These are phyloP conservation scores for Mobula birostris DNA, from an alignment of 2,113 vertebrate genomes.

Conservation along the genomic window DNA sequence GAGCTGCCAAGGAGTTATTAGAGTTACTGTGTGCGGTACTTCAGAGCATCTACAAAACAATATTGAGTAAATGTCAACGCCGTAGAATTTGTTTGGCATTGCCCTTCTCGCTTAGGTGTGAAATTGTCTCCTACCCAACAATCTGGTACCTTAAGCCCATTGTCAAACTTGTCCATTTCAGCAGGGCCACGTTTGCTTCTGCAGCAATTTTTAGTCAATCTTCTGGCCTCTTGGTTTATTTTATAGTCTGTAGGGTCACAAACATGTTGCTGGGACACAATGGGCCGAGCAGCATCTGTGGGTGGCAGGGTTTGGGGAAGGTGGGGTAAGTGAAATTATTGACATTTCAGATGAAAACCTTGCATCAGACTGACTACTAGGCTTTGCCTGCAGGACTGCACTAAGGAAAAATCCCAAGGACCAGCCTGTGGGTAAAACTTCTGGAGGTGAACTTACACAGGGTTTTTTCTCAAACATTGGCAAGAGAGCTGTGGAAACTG, in stretches of 20 bases:
- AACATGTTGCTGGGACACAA: no score
- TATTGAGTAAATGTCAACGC: background rate
- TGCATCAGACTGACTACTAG: no score
- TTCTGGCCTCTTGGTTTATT: background rate
- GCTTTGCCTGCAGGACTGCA: background rate
- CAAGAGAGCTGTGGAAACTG: background rate
- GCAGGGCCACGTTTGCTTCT: background rate
- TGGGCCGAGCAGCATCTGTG: no score
- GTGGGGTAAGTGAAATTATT: no score
- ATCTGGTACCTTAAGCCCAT: background rate
- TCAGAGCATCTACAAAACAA: background rate
- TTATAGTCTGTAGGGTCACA: background rate
- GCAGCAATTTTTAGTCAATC: background rate
- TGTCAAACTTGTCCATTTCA: no score
- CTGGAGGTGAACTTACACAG: background rate
- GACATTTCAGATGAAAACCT: no score
- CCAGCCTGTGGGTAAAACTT: background rate
- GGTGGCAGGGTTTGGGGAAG: no score
- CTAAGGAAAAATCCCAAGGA: background rate
- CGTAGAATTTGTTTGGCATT: background rate
- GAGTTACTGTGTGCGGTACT: background rate
- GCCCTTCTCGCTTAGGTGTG: background rate
- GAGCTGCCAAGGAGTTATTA: background rate
- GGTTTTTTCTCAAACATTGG: background rate
- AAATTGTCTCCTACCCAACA: background rate